Evolutionary conservation across 30 jellyfish, hydroid and myxozoan genomes (phyloP).

Genomic region (Phacellophora camtschatica): DNA sequence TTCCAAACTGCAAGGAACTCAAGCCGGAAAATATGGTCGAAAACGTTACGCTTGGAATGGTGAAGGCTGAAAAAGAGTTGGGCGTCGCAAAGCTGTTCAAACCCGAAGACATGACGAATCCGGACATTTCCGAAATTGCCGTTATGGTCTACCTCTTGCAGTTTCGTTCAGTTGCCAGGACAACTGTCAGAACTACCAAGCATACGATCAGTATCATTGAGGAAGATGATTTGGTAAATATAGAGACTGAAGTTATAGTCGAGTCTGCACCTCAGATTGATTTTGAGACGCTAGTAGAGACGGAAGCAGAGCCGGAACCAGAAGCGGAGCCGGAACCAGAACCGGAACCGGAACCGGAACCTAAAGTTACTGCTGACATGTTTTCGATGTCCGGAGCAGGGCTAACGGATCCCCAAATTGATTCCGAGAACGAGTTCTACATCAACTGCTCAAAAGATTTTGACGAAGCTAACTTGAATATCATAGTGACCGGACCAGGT

Average conservation of each 20-base stretch:
- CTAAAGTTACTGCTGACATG: conserved; percentile 61
- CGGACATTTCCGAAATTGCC: conserved; percentile 91
- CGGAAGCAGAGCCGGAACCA: conserved; percentile 13
- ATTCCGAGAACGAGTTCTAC: conserved; percentile 75
- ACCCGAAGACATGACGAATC: conserved; percentile 92
- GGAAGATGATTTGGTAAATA: conserved; percentile 16
- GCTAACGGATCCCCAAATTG: conserved; percentile 82
- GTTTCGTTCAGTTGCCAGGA: conserved; percentile 46
- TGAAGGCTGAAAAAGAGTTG: conserved; percentile 71
- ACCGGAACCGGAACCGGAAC: conserved; percentile 24
- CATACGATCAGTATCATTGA: background rate
- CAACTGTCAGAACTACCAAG: background rate
- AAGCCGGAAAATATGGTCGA: conserved; percentile 57
- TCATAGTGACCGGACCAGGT: conserved; percentile 68
- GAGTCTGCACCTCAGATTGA: background rate
- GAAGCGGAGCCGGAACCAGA: conserved; percentile 15
- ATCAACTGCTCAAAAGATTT: conserved; percentile 80
- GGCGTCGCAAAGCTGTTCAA: conserved; percentile 74
- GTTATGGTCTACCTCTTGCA: conserved; percentile 91
- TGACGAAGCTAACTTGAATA: conserved; percentile 44
- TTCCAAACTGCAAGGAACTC: conserved; percentile 15
- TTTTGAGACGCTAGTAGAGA: background rate
- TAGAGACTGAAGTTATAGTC: conserved; percentile 4
- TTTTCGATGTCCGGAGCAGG: conserved; percentile 92
- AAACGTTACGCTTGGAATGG: conserved; percentile 81